phyloP scores from a whole-genome alignment of 2,888 invertebrate species.

The Cheilosia vernalis region DNA sequence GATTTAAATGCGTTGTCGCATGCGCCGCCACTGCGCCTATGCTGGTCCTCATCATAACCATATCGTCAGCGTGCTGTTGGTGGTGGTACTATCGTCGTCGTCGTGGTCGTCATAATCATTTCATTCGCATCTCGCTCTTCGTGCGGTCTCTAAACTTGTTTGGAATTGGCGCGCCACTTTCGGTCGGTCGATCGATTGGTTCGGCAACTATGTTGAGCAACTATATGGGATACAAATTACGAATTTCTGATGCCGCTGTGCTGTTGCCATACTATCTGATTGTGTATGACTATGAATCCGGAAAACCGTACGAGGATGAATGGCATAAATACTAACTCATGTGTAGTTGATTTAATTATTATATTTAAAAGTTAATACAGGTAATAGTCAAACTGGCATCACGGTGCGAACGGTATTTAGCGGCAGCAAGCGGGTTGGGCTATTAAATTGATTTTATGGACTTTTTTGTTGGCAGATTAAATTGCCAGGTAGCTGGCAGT shows the following conservation, averaged over 20 bases:
- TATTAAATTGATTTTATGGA: slow-evolving; percentile 16
- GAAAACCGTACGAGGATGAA: slow-evolving; percentile 20
- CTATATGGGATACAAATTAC: slow-evolving; percentile 49
- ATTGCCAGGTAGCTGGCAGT: slow-evolving; percentile 5
- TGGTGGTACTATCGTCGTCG: neutral
- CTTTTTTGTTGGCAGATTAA: slow-evolving; percentile 41
- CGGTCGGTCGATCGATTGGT: slow-evolving; percentile 44
- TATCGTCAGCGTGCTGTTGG: neutral
- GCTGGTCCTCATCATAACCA: slow-evolving; percentile 43
- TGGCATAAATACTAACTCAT: slow-evolving; percentile 47
- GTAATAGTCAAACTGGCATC: slow-evolving; percentile 32
- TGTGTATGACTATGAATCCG: slow-evolving; percentile 15
- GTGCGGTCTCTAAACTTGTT: slow-evolving; percentile 58
- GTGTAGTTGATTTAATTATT: slow-evolving; percentile 56
- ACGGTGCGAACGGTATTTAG: slow-evolving; percentile 39
- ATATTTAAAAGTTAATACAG: slow-evolving; percentile 55
- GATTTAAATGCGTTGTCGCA: slow-evolving; percentile 74
- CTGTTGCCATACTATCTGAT: slow-evolving; percentile 4
- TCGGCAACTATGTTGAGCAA: slow-evolving; percentile 52
- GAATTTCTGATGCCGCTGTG: slow-evolving; percentile 18
- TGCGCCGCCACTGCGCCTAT: slow-evolving; percentile 34
- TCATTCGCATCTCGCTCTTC: slow-evolving; percentile 30
- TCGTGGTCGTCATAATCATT: slow-evolving; percentile 24
- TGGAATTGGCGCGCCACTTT: slow-evolving; percentile 19
- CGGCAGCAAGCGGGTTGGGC: neutral